Percentiles rank a stretch among this genome's conserved stretches.
Evolutionary conservation across 2,888 invertebrate species (phyloP).

Genomic region (Eucera pruinosa): DNA sequence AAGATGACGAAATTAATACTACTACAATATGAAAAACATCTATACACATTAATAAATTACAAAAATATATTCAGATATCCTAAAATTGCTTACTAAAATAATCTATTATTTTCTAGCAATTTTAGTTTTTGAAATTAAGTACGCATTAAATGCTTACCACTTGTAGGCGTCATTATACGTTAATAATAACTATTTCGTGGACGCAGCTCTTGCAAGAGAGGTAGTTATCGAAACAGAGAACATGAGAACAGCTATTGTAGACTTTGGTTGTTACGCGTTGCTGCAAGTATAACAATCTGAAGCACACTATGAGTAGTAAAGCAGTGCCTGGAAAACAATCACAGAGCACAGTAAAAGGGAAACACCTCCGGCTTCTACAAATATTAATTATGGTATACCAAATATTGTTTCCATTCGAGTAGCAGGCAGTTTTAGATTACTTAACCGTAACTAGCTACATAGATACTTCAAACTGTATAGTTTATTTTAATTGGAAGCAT

Average conservation of each 20-base stretch:
- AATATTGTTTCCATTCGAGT: not conserved
- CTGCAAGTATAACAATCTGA: slow-evolving; percentile 16
- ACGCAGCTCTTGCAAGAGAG: slow-evolving; percentile 11
- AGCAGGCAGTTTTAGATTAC: not conserved
- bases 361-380: slow-evolving; percentile 11
- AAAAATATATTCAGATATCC: too few relatives aligned
- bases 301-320: not conserved
- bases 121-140: too few relatives aligned
- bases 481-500: slow-evolving; percentile 20
- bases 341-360: not conserved
- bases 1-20: too few relatives aligned
- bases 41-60: too few relatives aligned
- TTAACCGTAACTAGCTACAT: not conserved
- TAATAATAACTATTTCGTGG: slow-evolving; percentile 21
- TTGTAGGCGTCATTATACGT: slow-evolving; percentile 25
- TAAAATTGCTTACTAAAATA: too few relatives aligned
- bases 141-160: not conserved
- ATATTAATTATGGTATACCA: slow-evolving; percentile 9
- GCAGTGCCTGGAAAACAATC: slow-evolving; percentile 33
- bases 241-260: slow-evolving; percentile 35
- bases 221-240: slow-evolving; percentile 30
- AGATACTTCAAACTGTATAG: slow-evolving; percentile 3
- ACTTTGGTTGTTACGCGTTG: slow-evolving; percentile 35
- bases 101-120: too few relatives aligned
- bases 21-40: too few relatives aligned